Evolutionary conservation across 2,113 vertebrate genomes (phyloP), one percentile per base, ranked within the genome.

Genomic region (Rafetus swinhoei): DNA sequence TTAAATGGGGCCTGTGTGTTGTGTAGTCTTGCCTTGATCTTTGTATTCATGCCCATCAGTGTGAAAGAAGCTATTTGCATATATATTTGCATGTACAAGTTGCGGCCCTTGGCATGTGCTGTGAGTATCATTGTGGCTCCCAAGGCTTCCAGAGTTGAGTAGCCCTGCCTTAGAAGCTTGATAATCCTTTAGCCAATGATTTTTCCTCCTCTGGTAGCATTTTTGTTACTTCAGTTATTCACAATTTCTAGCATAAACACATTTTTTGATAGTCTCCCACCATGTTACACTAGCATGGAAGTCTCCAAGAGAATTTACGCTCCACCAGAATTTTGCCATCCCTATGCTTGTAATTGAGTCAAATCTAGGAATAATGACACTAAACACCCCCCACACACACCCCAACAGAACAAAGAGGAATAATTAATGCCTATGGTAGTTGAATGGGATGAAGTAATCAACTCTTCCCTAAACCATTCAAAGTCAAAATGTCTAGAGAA

Each of bases 371-470:
- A 35, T 32, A 90, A 54, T 1, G 18, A 15, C 65, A 93, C 52
- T 25, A 54, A 81, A 3, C 81, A 39, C 80, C 85, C 55, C 45
- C 4, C 6, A 4, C 6, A 1, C 45, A 45, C 45, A 45, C 55
- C 32, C 72, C 88, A 53, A 80, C 82, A 96, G 60, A 90, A 4
- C 88, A 60, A 7, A 93, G 81, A 93, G 84, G 82, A 95, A 85
- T 86, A 92, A 97, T 92, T 90, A 95, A 82, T 76, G 90, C 77
- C 18, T 77, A 69, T 2, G 4, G 72, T 91, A 93, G 54, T 2
- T 95, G 86, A 88, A 92, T 82, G 84, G 82, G 86, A 15, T 90
- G 72, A 90, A 82, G 62, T 80, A 86, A 93, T 52, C 89, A 95
- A 91, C 89, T 95, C 92, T 82, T 92, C 82, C 35, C 72, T 39